Evolutionary conservation across 1,140 invertebrate species (phyloP), one percentile per base, ranked within the genome.

Genomic region (Penaeus japonicus): DNA sequence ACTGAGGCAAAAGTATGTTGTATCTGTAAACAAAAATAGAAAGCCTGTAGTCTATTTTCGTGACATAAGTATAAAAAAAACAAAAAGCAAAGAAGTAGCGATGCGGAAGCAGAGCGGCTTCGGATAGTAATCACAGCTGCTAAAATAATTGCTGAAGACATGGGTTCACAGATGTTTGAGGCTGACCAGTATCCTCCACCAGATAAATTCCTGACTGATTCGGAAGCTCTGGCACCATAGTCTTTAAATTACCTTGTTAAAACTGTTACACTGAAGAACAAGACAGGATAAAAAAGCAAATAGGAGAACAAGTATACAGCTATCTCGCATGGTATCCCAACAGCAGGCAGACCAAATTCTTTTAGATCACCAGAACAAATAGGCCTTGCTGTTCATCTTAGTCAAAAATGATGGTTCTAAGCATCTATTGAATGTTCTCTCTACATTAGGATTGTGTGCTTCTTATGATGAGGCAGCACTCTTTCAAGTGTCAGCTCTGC

Each of bases 81-180:
- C 20, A 20, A 20, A n/a, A 20, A 47, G 20, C 22, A 80, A 20
- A 80, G 39, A 22, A 80, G 39, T 80, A 47, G 47, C 3, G 20
- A 80, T 47, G 18, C 4, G 39, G 7, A 47, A 80, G n/a, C 7
- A 80, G 32, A 80, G 32, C 27, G 39, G 18, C 20, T 70, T 70
- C 39, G 27, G 3, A 27, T n/a, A n/a, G 73, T 75, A 75, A 75
- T 10, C 4, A 47, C 18, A 24, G 39, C 18, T 2, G 78, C 39
- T 17, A 39, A 32, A 39, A 80, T 80, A 39, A 47, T 80, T 80
- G 30, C 78, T 39, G 78, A 80, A 39, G 78, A 80, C 20, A 80
- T 80, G 5, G n/a, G 78, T 12, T 39, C 78, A 1, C 27, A 32
- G 27, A 32, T 80, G 5, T 80, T 47, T 80, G 78, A 70, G n/a